phyloP scores from a whole-genome alignment of 2,888 invertebrate species.

The Parnassius apollo region DNA sequence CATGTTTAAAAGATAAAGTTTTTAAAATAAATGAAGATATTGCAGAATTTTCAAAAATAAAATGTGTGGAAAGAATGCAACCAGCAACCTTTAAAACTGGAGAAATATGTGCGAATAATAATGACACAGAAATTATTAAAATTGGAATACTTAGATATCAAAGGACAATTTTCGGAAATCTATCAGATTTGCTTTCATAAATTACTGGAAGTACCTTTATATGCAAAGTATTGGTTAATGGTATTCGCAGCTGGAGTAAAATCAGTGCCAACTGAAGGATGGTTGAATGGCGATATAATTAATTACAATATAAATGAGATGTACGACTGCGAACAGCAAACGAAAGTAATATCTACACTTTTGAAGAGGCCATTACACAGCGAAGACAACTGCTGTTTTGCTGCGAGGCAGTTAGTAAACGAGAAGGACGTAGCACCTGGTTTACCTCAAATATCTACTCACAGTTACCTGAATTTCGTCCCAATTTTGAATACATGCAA shows the following conservation, averaged over 20 bases:
- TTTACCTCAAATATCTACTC: conserved; percentile 40
- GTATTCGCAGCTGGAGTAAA: conserved; percentile 28
- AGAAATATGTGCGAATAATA: conserved; percentile 26
- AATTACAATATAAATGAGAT: conserved; percentile 31
- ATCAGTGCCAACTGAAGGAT: conserved; percentile 26
- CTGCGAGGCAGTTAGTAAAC: conserved; percentile 47
- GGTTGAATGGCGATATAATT: conserved; percentile 35
- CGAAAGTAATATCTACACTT: not conserved
- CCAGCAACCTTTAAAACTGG: conserved; percentile 33
- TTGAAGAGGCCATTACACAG: not conserved
- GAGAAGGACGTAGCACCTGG: conserved; percentile 48
- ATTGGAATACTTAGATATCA: conserved; percentile 38
- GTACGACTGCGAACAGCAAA: conserved; percentile 35
- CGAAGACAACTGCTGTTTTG: conserved; percentile 42
- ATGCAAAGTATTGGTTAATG: not conserved
- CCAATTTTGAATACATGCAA: conserved; percentile 57
- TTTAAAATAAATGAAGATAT: conserved; percentile 34
- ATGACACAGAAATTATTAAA: conserved; percentile 11
- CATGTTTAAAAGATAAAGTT: conserved; percentile 37
- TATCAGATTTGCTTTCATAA: conserved; percentile 47
- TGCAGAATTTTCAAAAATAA: conserved; percentile 41
- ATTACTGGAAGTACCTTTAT: conserved; percentile 39
- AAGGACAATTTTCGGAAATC: conserved; percentile 31
- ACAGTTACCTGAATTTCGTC: conserved; percentile 47
- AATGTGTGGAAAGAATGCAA: conserved; percentile 39